Percentiles rank a stretch among this genome's conserved stretches.
Evolutionary conservation across 2,113 vertebrate genomes (phyloP).

Genomic region (Heterocephalus glaber): DNA sequence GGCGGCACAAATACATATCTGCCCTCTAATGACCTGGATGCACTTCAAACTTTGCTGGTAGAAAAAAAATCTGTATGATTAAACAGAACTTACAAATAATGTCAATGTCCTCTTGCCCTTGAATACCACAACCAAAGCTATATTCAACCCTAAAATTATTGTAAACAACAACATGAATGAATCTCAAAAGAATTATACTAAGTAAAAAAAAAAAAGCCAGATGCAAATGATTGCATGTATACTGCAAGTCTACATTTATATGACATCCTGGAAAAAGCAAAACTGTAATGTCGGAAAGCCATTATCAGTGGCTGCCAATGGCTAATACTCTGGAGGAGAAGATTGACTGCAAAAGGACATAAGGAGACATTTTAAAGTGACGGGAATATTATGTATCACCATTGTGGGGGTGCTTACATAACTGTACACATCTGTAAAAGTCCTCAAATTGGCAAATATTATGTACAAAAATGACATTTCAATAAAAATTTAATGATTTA

Average conservation of each 20-base stretch:
- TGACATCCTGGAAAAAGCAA: not conserved
- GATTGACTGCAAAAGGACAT: not conserved
- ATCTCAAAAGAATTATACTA: not conserved
- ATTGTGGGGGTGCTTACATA: not conserved
- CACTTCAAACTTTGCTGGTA: not conserved
- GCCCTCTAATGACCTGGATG: not conserved
- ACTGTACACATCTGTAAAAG: not conserved
- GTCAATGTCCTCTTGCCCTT: not conserved
- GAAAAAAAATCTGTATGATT: not conserved
- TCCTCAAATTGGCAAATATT: not conserved
- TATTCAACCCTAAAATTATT: not conserved
- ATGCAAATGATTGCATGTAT: not conserved
- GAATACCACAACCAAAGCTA: not conserved
- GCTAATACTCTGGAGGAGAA: too few relatives aligned
- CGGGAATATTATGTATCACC: not conserved
- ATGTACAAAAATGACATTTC: not conserved
- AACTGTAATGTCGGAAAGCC: not conserved
- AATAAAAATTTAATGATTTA: not conserved
- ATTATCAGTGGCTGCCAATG: not conserved
- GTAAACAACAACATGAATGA: not conserved
- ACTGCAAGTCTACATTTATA: not conserved
- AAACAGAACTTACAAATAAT: conserved; percentile 14
- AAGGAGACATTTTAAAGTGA: not conserved
- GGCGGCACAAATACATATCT: not conserved
- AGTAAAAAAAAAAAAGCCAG: not conserved